Conservation (phyloP, 37 sponge, comb jelly and placozoan genomes). For the Cliona cf. orientalis region DNA sequence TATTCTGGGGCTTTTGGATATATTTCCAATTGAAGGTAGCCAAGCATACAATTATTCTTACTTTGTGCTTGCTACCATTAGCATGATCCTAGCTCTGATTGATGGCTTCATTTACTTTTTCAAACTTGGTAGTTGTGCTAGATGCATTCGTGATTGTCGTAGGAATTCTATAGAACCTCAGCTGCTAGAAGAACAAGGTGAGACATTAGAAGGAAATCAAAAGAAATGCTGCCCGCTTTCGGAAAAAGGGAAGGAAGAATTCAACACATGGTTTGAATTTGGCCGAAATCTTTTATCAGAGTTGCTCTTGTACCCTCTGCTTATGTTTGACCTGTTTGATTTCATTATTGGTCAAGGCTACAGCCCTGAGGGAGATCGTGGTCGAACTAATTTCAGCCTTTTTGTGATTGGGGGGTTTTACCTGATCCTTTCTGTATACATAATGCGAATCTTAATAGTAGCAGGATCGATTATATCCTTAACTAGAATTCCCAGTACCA, state of each 20-base stretch:
- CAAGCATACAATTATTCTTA: constrained; percentile 15
- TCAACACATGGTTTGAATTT: constrained; percentile 43
- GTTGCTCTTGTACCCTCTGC: constrained; percentile 44
- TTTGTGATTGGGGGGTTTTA: constrained; percentile 41
- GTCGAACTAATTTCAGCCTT: constrained; percentile 12
- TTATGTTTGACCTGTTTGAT: constrained; percentile 58
- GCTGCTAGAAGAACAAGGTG: not conserved
- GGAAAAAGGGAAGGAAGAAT: constrained; percentile 2
- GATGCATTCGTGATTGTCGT: not conserved
- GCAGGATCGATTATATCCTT: constrained; percentile 9
- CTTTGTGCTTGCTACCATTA: constrained; percentile 24
- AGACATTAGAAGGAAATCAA: not conserved
- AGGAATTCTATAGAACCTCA: constrained; percentile 4
- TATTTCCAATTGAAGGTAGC: not conserved
- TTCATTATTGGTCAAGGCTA: constrained; percentile 2
- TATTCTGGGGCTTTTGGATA: not conserved
- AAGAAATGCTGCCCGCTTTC: not conserved
- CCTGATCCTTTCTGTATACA: constrained; percentile 42
- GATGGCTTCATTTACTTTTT: constrained; percentile 59
- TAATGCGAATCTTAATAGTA: constrained; percentile 31
- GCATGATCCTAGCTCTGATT: constrained; percentile 28
- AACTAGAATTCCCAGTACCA: not conserved
- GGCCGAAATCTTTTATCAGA: constrained; percentile 43
- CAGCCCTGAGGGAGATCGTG: not conserved
- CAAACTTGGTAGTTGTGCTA: constrained; percentile 25